phyloP scores from a whole-genome alignment of 2,888 invertebrate genomes.

The Daptonema setosum region DNA sequence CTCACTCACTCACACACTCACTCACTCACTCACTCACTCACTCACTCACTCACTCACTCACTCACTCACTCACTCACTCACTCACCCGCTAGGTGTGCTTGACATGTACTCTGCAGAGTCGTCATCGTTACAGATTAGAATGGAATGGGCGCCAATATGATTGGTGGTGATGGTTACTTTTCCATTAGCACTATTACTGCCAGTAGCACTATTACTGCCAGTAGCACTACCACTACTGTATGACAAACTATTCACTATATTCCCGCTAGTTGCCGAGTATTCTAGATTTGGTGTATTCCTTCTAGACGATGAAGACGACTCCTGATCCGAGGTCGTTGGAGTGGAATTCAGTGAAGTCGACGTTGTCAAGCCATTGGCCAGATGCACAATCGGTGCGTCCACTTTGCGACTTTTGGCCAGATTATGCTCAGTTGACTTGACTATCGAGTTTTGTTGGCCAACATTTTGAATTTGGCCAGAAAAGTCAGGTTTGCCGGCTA shows the following conservation, averaged over 20 bases:
- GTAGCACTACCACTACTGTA: too few relatives aligned
- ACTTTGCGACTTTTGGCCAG: constrained; percentile 3
- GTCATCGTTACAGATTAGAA: not conserved
- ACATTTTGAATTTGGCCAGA: too few relatives aligned
- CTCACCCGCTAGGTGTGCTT: too few relatives aligned
- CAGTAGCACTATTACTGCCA: not conserved
- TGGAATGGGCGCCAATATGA: not conserved
- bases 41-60: too few relatives aligned
- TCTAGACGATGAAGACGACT: too few relatives aligned
- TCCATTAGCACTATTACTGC: not conserved
- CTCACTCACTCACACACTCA: too few relatives aligned
- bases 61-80: too few relatives aligned
- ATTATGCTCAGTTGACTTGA: too few relatives aligned
- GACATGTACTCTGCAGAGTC: too few relatives aligned
- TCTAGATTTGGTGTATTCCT: constrained; percentile 1
- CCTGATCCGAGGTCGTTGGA: not conserved
- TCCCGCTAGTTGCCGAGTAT: not conserved
- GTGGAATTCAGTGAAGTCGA: not conserved
- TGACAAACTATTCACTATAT: not conserved
- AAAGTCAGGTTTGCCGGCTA: too few relatives aligned
- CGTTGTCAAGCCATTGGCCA: constrained; percentile 64
- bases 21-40: too few relatives aligned
- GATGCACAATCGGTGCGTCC: constrained; percentile 71
- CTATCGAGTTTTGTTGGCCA: not conserved
- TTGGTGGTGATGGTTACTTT: not conserved